Evolutionary conservation across 1,140 invertebrate genomes (phyloP), one percentile per base, ranked within the genome.

Genomic region (Phortica variegata): DNA sequence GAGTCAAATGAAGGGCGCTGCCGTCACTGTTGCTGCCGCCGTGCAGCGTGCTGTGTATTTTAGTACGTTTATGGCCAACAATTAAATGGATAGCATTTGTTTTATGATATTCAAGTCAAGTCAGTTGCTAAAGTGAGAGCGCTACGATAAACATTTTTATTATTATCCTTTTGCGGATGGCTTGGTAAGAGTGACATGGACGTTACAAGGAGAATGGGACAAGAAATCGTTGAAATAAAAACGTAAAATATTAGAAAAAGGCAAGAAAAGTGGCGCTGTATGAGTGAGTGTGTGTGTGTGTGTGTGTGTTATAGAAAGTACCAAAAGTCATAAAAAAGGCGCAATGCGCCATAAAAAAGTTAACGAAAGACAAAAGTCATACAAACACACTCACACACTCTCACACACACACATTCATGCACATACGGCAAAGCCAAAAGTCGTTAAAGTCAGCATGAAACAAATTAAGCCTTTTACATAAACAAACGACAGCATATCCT

Each of bases 271-370:
- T 26, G 23, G 23, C 23, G 23, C 23, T 26, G 5, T 26, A 26
- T 26, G 5, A 26, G n/a, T n/a, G 23, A 26, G 10, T 6, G 10
- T 26, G 10, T 26, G 10, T 26, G 23, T 26, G 23, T 26, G 10
- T 5, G 23, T 6, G 10, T 6, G 10, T 26, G 5, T 6, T 26
- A 26, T 26, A 26, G 10, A 26, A 9, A 8, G 32, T n/a, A 34
- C 4, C 63, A 65, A 68, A 60, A 63, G 65, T 65, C 60, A 69
- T 68, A 68, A 68, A 68, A 34, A 68, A 68, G 65, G 63, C 63
- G 63, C 63, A 68, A 56, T 68, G 63, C 63, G 65, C 63, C 63
- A 68, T 68, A 68, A 68, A 68, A 68, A 68, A 68, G 63, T 68
- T 68, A 68, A 68, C 60, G 65, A 60, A 69, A 68, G 63, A 68